Conservation (phyloP, 1,140 invertebrate genomes). For the Eumeta japonica region DNA sequence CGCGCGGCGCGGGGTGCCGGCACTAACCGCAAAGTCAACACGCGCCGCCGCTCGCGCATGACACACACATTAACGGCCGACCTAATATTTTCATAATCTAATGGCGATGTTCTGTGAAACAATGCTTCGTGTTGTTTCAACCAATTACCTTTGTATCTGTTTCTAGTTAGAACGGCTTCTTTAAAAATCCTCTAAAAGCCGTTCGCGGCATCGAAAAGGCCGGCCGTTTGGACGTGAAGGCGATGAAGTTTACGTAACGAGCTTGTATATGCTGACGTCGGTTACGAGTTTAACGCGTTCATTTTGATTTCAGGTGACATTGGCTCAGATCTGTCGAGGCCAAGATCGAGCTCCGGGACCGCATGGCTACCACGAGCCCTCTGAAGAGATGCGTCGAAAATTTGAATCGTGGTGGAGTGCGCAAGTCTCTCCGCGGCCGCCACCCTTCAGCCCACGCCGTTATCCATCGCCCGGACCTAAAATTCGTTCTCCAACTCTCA, state of each 20-base stretch:
- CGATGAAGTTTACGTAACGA: too few relatives aligned
- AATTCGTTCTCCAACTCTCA: conserved; percentile 46
- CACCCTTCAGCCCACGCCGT: conserved; percentile 59
- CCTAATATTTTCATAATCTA: conserved; percentile 59
- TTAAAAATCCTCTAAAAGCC: conserved; percentile 16
- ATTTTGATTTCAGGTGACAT: conserved; percentile 65
- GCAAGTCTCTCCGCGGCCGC: conserved; percentile 62
- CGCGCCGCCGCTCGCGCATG: conserved; percentile 39
- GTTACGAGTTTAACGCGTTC: not conserved
- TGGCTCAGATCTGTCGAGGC: conserved; percentile 73
- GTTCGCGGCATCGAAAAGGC: too few relatives aligned
- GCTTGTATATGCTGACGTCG: too few relatives aligned
- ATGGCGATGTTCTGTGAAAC: conserved; percentile 57
- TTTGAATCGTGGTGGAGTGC: conserved; percentile 76
- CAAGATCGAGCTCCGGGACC: conserved; percentile 59
- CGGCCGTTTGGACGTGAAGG: too few relatives aligned
- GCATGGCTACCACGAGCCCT: conserved; percentile 63
- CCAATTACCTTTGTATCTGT: conserved; percentile 49
- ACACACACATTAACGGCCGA: conserved; percentile 55
- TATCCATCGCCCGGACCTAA: conserved; percentile 58
- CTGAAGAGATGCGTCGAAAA: conserved; percentile 72
- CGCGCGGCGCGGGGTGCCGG: conserved; percentile 29
- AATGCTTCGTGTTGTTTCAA: conserved; percentile 48
- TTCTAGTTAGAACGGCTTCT: conserved; percentile 51
- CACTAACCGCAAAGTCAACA: conserved; percentile 49